These are phyloP conservation scores for Pseudomugil gertrudae DNA, from an alignment of 2,797 vertebrate genomes.

Conservation along the genomic window DNA sequence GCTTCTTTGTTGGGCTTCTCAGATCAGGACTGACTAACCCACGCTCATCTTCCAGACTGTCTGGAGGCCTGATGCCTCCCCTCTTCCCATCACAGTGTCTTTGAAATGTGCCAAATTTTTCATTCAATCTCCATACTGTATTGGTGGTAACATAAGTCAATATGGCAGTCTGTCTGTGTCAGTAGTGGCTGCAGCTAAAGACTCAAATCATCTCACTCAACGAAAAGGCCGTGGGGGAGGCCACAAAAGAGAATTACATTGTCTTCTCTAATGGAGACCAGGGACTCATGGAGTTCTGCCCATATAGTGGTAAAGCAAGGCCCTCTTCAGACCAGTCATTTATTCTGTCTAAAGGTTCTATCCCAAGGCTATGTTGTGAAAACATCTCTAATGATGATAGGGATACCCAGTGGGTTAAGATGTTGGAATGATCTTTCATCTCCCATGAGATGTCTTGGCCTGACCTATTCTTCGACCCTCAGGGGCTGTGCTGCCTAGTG, in stretches of 20 bases:
- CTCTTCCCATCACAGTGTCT: slow-evolving; percentile 36
- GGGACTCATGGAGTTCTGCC: slow-evolving; percentile 62
- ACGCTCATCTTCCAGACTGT: slow-evolving; percentile 45
- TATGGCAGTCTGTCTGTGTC: slow-evolving; percentile 28
- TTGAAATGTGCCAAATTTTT: slow-evolving; percentile 51
- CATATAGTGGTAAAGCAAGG: slow-evolving; percentile 60
- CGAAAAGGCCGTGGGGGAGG: slow-evolving; percentile 58
- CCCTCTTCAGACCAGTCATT: slow-evolving; percentile 66
- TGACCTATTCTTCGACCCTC: slow-evolving; percentile 70
- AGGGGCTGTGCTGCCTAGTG: slow-evolving; percentile 64
- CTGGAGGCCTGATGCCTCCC: slow-evolving; percentile 45
- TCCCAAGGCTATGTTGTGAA: slow-evolving; percentile 76
- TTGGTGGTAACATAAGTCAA: slow-evolving; percentile 27
- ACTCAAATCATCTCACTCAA: slow-evolving; percentile 55
- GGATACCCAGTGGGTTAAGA: slow-evolving; percentile 72
- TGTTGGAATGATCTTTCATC: slow-evolving; percentile 67
- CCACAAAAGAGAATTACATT: slow-evolving; percentile 58
- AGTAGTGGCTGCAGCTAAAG: slow-evolving; percentile 48
- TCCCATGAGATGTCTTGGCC: slow-evolving; percentile 59
- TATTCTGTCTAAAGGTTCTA: slow-evolving; percentile 72
- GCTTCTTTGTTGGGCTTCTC: slow-evolving; percentile 63
- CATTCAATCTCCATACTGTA: slow-evolving; percentile 40
- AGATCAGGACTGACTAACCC: slow-evolving; percentile 59
- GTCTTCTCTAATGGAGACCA: slow-evolving; percentile 63
- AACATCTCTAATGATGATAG: slow-evolving; percentile 79